Conservation (phyloP, 2,113 vertebrate genomes). For the Megaleporinus macrocephalus region DNA sequence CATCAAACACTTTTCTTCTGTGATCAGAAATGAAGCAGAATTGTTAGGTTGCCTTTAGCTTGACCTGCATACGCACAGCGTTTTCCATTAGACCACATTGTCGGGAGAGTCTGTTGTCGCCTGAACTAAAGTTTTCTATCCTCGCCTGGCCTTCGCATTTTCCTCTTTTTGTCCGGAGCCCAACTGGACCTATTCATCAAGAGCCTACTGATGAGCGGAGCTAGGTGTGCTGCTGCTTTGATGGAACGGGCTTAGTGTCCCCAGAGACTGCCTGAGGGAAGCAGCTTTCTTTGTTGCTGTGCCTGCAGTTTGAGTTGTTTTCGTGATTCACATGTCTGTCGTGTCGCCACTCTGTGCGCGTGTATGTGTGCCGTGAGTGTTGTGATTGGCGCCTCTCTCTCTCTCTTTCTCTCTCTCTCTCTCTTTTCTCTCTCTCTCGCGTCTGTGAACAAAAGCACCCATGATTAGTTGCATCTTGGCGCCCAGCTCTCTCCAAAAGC, state of each 20-base stretch:
- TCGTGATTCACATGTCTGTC: neutral
- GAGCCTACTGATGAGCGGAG: slow-evolving; percentile 6
- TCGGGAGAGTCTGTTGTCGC: neutral
- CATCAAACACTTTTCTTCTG: neutral
- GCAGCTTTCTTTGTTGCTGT: slow-evolving; percentile 36
- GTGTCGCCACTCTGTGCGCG: neutral
- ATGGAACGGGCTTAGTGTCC: slow-evolving; percentile 35
- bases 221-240: neutral
- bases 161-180: neutral
- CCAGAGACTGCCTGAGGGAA: slow-evolving; percentile 26
- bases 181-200: slow-evolving; percentile 32
- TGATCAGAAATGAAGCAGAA: neutral
- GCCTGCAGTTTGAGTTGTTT: slow-evolving; percentile 38
- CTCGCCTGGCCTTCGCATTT: slow-evolving; percentile 9
- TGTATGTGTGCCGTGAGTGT: slow-evolving; percentile 22
- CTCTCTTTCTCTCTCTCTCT: slow-evolving; percentile 25
- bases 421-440: slow-evolving; percentile 17
- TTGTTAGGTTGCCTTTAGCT: neutral
- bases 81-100: neutral
- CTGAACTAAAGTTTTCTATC: slow-evolving; percentile 18
- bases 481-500: slow-evolving; percentile 38
- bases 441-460: slow-evolving; percentile 45
- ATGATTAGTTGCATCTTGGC: slow-evolving; percentile 43
- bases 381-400: slow-evolving; percentile 32
- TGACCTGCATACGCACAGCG: neutral